Base-by-base conservation (phyloP, 2,797 vertebrate species). In the Craterocephalus amniculus region DNA sequence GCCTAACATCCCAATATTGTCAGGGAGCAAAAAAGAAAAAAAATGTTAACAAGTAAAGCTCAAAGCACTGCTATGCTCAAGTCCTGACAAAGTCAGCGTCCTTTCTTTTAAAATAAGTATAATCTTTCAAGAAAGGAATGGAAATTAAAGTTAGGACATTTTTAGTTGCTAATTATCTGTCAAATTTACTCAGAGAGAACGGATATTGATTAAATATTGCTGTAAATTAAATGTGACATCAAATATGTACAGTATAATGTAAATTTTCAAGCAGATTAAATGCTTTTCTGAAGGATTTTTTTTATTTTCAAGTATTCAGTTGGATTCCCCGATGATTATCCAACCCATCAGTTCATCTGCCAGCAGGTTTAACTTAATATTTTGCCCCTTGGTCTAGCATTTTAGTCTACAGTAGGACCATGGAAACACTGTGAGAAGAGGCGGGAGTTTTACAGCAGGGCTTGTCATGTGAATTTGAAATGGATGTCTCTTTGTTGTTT, bases 391-490 rank as follows among this genome's bases (percentile, higher is more conserved):
- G 70, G 74, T 77, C 78, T 67, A 62, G 75, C 67, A 52, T 72
- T 72, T 69, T 70, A 72, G 78, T 63, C 34, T 72, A 72, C 70
- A 73, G 76, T 67, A 57, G 43, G 24, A 34, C 29, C 1, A 29
- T 36, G 70, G 78, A 70, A 74, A 65, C 60, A 64, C 65, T 14
- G 66, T 27, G 49, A 76, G 70, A 67, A 60, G 54, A 70, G 78
- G 77, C 76, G 52, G 56, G 82, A 80, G 78, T 58, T 78, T 76
- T 78, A 40, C 67, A 70, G 79, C 63, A 75, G 74, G 67, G 74
- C 84, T 74, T 83, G 80, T 89, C 82, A 86, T 83, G 77, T 88
- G 76, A 86, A 89, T 88, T 72, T 80, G 72, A 83, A 90, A 67
- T 64, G 75, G 68, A 72, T 71, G 51, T 64, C 24, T 67, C 70